Percentiles rank a stretch among this genome's conserved stretches.
These are phyloP conservation scores for Spodoptera picta DNA, from an alignment of 2,888 invertebrate genomes.

Conservation along the genomic window DNA sequence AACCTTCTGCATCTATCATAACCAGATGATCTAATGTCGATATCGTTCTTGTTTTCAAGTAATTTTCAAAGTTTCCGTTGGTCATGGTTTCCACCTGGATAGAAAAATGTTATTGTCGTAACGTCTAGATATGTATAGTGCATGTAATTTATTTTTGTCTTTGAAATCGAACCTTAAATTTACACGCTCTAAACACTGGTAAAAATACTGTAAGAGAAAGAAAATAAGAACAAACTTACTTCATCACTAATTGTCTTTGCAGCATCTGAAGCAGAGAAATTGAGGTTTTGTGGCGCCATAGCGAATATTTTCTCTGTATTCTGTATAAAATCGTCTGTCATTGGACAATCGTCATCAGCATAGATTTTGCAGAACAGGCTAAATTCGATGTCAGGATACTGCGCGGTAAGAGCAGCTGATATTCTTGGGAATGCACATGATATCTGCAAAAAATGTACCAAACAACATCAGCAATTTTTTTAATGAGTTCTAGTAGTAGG, in stretches of 20 bases:
- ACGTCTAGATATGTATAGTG: too few species aligned
- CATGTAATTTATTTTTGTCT: too few species aligned
- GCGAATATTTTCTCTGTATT: conserved; percentile 27
- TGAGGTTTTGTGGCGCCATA: conserved; percentile 38
- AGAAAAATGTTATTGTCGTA: not conserved
- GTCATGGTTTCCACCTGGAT: conserved; percentile 31
- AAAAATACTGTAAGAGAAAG: not conserved
- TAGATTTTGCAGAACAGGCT: conserved; percentile 40
- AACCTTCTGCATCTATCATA: conserved; percentile 26
- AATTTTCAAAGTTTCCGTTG: conserved; percentile 10
- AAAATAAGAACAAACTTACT: conserved; percentile 23
- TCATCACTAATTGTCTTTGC: conserved; percentile 44
- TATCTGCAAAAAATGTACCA: conserved; percentile 18
- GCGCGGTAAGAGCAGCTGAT: conserved; percentile 3
- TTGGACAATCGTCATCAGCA: conserved; percentile 17
- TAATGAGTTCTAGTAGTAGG: not conserved
- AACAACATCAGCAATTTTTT: not conserved
- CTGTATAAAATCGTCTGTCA: conserved; percentile 27
- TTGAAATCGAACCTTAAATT: too few species aligned
- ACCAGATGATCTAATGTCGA: conserved; percentile 13
- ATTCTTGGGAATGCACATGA: conserved; percentile 23
- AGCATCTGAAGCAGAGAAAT: conserved; percentile 36
- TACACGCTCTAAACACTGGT: not conserved
- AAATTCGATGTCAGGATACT: conserved; percentile 16
- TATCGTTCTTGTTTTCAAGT: conserved; percentile 16